A percentile compares a stretch with the other conserved stretches of the same genome.
Evolutionary conservation across 2,888 invertebrate species (phyloP).

Genomic region (Pheosia gnoma): DNA sequence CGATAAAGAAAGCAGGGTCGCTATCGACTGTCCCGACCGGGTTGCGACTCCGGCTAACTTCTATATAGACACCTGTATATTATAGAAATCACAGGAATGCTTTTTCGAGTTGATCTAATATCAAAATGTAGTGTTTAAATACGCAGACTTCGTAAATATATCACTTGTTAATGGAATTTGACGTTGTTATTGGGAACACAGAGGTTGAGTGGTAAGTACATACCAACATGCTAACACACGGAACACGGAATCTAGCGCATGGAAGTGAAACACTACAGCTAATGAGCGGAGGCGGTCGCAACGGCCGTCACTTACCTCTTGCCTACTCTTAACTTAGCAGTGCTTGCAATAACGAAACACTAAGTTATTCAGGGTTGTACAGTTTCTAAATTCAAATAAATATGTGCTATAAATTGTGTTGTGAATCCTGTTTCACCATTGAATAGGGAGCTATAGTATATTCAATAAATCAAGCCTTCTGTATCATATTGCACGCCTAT

Average conservation of each 20-base stretch:
- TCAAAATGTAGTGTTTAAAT: too few species aligned
- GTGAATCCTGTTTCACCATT: constrained; percentile 28
- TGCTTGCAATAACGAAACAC: constrained; percentile 72
- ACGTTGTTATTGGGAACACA: constrained; percentile 14
- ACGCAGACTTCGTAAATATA: too few species aligned
- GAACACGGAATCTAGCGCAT: constrained; percentile 6
- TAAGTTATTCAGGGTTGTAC: constrained; percentile 41
- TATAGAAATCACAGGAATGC: too few species aligned
- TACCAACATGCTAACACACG: constrained; percentile 39
- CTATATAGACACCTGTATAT: too few species aligned
- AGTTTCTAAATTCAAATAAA: constrained; percentile 18
- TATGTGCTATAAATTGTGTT: constrained; percentile 24
- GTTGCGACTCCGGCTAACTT: too few species aligned
- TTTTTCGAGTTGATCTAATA: too few species aligned
- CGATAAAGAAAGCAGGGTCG: too few species aligned
- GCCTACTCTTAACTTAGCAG: constrained; percentile 72
- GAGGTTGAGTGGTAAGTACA: constrained; percentile 1
- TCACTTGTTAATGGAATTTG: constrained; percentile 9
- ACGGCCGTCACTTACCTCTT: constrained; percentile 66
- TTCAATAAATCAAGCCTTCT: not conserved
- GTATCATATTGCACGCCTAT: too few species aligned
- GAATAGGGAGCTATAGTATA: not conserved
- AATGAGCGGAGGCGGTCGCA: constrained; percentile 29
- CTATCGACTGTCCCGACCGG: too few species aligned
- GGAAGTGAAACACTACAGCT: constrained; percentile 36